Conservation (phyloP, 2,888 invertebrate species). For the Tetropium fuscum region DNA sequence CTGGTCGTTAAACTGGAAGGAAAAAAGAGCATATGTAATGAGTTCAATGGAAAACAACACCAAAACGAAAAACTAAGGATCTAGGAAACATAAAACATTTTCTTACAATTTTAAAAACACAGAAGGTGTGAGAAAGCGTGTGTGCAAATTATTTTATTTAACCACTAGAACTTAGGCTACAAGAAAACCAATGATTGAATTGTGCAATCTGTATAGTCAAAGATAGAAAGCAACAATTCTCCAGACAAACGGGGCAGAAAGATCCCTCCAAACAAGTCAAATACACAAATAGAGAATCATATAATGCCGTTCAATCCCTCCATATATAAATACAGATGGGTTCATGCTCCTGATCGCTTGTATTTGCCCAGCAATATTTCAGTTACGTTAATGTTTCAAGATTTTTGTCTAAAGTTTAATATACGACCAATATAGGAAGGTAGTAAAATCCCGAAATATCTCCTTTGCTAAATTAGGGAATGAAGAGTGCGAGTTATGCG, state of each 20-base stretch:
- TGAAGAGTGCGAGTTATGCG: constrained; percentile 27
- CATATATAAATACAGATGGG: constrained; percentile 34
- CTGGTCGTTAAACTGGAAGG: neutral
- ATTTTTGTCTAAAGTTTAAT: constrained; percentile 27
- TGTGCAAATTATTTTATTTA: constrained; percentile 24
- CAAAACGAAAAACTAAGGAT: constrained; percentile 8
- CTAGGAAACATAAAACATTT: constrained; percentile 11
- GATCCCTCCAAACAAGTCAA: constrained; percentile 30
- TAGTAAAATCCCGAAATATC: constrained; percentile 20
- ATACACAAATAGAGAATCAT: constrained; percentile 25
- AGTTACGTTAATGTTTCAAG: no score
- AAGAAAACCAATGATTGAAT: constrained; percentile 30
- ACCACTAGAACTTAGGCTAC: constrained; percentile 24
- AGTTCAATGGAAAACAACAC: constrained; percentile 4
- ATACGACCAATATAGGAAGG: constrained; percentile 32
- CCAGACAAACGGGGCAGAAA: constrained; percentile 25
- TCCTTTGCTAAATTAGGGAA: constrained; percentile 27
- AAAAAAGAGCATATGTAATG: constrained; percentile 2
- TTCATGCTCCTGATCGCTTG: constrained; percentile 28
- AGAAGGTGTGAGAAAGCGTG: constrained; percentile 19
- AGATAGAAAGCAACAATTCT: constrained; percentile 4
- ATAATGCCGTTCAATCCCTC: constrained; percentile 30
- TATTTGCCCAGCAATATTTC: constrained; percentile 30
- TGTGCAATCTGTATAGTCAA: constrained; percentile 24
- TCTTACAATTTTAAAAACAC: constrained; percentile 26